Percentiles rank a stretch among this genome's conserved stretches.
Evolutionary conservation across 2,797 vertebrate genomes (phyloP).

Genomic region (Sarcoramphus papa): DNA sequence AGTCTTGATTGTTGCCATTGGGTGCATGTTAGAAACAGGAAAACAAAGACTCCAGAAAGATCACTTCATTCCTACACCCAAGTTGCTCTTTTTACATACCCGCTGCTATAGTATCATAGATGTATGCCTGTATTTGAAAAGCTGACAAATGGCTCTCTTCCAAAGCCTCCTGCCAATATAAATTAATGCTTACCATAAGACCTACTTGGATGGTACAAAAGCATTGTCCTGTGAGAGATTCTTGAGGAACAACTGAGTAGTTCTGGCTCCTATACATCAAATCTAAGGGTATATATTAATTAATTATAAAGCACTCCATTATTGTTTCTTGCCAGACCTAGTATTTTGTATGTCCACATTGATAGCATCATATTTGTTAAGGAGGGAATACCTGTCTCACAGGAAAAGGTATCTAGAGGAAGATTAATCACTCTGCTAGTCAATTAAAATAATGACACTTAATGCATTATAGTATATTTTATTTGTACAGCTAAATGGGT

Average conservation of each 20-base stretch:
- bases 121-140: background rate
- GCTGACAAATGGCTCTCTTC: constrained; percentile 37
- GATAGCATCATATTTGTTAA: background rate
- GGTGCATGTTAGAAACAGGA: background rate
- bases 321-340: background rate
- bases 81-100: background rate
- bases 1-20: background rate
- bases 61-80: background rate
- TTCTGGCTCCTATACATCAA: background rate
- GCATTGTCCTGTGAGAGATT: constrained; percentile 4
- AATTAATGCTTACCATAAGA: constrained; percentile 51
- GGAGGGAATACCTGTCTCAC: background rate
- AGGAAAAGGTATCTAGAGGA: background rate
- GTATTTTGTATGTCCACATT: background rate
- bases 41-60: background rate
- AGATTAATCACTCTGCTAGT: background rate
- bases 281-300: constrained; percentile 25
- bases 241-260: constrained; percentile 3
- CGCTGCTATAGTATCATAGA: background rate
- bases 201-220: background rate
- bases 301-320: background rate
- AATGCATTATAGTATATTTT: background rate
- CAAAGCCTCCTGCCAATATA: constrained; percentile 47
- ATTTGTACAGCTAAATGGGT: background rate
- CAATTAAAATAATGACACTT: background rate